Conservation (phyloP, 1,140 invertebrate genomes). For the Latrodectus geometricus region DNA sequence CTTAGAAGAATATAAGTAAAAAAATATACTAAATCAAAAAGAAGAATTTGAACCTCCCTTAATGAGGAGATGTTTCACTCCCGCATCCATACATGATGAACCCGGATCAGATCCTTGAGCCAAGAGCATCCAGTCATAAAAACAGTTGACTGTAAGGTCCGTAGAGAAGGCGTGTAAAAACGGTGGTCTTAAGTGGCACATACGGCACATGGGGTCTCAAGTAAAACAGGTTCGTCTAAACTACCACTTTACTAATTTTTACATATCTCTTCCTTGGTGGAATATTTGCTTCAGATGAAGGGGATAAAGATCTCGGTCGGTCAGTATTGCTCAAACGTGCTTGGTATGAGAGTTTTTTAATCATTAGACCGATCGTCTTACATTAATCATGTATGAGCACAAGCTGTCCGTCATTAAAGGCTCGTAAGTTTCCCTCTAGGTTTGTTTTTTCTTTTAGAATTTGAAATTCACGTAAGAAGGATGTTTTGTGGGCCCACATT, state of each 20-base stretch:
- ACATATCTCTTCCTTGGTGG: constrained; percentile 27
- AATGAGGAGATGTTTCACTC: constrained; percentile 40
- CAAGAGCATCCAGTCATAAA: constrained; percentile 20
- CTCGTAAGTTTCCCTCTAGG: neutral
- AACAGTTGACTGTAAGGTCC: constrained; percentile 6
- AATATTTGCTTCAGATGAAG: constrained; percentile 41
- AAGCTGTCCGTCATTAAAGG: constrained; percentile 29
- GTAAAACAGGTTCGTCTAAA: constrained; percentile 49
- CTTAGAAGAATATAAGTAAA: no score
- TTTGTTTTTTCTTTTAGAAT: constrained; percentile 18
- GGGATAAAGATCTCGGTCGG: constrained; percentile 48
- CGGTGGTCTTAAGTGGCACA: constrained; percentile 45
- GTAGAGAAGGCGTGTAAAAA: constrained; percentile 47
- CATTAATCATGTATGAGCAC: constrained; percentile 29
- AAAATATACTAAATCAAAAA: constrained; percentile 8
- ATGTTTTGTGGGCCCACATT: constrained; percentile 36
- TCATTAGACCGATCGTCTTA: constrained; percentile 29
- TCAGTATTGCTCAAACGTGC: constrained; percentile 18
- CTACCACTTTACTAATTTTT: constrained; percentile 42
- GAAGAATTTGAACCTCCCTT: constrained; percentile 2
- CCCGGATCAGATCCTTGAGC: constrained; percentile 38
- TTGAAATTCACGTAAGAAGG: constrained; percentile 17
- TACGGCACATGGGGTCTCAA: constrained; percentile 41
- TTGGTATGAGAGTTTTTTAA: constrained; percentile 38
- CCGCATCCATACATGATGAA: constrained; percentile 34